Evolutionary conservation across 2,797 vertebrate genomes (phyloP), one percentile per base, ranked within the genome.

Genomic region (Tragopan temminckii): DNA sequence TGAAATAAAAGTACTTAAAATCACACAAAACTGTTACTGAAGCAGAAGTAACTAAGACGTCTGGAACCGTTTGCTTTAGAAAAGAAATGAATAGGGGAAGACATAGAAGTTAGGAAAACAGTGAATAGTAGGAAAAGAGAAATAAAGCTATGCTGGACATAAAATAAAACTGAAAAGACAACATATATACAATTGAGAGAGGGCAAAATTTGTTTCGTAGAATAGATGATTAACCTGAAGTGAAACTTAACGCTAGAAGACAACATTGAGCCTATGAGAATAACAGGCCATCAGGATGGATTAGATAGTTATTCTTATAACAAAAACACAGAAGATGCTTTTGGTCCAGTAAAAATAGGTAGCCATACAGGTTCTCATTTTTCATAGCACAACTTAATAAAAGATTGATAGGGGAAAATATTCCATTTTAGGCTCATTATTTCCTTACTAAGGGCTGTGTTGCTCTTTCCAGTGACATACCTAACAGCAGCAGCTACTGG

Each of bases 151-250:
- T 0, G 2, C 11, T 50, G 46, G 48, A 79, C 48, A 57, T 19
- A 23, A 63, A 80, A 9, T 64, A 43, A 92, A 80, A 92, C 16
- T 57, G 79, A 90, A 91, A 93, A 90, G 52, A 70, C 63, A 81
- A 74, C 15, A 42, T 18, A 50, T 9, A 59, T 6, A 57, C 86
- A 87, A 80, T 31, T 69, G 64, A 87, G 45, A 77, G 59, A 61
- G 64, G 45, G 78, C 53, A 94, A 93, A 80, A 23, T 57, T 48
- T 80, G 86, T 79, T 59, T 87, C 55, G 61, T 45, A 25, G 67
- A 86, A 55, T 59, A 87, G 52, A 81, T 79, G 59, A 87, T 70
- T 80, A 93, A 92, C 48, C 68, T 8, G 18, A 89, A 69, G 86
- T 82, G 52, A 93, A 95, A 93, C 43, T 90, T 78, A 48, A 45